phyloP scores from a whole-genome alignment of 2,113 vertebrate genomes.

The Eleginops maclovinus region DNA sequence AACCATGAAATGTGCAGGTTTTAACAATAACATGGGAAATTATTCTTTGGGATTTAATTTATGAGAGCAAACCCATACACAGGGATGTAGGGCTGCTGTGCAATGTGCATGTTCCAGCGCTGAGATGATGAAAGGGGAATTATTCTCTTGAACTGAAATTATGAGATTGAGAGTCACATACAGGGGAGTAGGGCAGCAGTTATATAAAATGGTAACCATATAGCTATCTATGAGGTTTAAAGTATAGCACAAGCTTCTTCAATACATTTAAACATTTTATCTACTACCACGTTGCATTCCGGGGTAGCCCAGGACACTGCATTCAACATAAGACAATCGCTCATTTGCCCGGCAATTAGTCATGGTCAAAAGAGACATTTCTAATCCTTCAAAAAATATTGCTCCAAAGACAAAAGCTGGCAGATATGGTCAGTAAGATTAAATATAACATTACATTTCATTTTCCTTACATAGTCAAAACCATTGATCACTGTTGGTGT shows the following conservation, averaged over 20 bases:
- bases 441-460: background rate
- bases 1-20: background rate
- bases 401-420: constrained; percentile 17
- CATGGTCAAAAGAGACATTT: constrained; percentile 39
- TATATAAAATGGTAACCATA: constrained; percentile 42
- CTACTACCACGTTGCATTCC: constrained; percentile 26
- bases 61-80: background rate
- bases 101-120: constrained; percentile 10
- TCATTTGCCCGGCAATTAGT: constrained; percentile 53
- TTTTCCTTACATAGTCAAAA: background rate
- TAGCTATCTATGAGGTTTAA: constrained; percentile 20
- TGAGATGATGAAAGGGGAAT: background rate
- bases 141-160: background rate
- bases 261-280: constrained; percentile 50
- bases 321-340: constrained; percentile 33
- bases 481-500: background rate
- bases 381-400: constrained; percentile 29
- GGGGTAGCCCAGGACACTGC: constrained; percentile 2
- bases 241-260: constrained; percentile 22
- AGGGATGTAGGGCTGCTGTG: background rate
- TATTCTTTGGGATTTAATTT: background rate
- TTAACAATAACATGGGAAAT: background rate
- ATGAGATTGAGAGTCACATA: background rate
- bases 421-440: constrained; percentile 4
- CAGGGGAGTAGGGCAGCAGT: background rate